Conservation (phyloP, 2,888 invertebrate genomes). For the Amblyjoppa proteus region DNA sequence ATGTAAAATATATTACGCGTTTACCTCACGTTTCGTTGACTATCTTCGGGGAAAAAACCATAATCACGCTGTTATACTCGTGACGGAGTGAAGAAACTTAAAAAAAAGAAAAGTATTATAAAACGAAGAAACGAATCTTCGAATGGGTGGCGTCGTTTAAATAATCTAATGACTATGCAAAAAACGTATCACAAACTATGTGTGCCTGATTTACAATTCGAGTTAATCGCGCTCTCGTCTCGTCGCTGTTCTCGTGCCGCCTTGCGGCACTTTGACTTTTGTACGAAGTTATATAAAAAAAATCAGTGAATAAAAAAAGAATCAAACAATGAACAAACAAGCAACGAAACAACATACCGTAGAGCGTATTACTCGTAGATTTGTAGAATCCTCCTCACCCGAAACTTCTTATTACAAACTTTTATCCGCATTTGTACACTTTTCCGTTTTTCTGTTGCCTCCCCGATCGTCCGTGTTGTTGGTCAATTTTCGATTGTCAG, state of each 20-base stretch:
- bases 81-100: slow-evolving; percentile 6
- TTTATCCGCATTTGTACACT: slow-evolving; percentile 61
- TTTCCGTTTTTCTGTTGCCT: slow-evolving; percentile 51
- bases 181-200: slow-evolving; percentile 56
- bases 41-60: slow-evolving; percentile 26
- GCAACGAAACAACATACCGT: slow-evolving; percentile 4
- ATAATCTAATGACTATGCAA: slow-evolving; percentile 62
- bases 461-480: slow-evolving; percentile 30
- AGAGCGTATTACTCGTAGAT: slow-evolving; percentile 19
- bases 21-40: slow-evolving; percentile 36
- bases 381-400: background rate
- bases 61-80: slow-evolving; percentile 5
- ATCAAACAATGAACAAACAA: background rate
- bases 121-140: slow-evolving; percentile 12
- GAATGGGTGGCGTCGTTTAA: slow-evolving; percentile 3
- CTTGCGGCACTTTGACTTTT: slow-evolving; percentile 13
- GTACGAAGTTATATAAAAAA: slow-evolving; percentile 16
- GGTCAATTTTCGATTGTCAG: slow-evolving; percentile 29
- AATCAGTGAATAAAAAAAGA: slow-evolving; percentile 15
- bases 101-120: slow-evolving; percentile 10
- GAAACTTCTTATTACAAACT: slow-evolving; percentile 29
- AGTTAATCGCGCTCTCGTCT: background rate
- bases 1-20: slow-evolving; percentile 48
- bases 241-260: background rate
- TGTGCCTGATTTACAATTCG: slow-evolving; percentile 40